Conservation (phyloP, 2,888 invertebrate species). For the Neelides folsomi region DNA sequence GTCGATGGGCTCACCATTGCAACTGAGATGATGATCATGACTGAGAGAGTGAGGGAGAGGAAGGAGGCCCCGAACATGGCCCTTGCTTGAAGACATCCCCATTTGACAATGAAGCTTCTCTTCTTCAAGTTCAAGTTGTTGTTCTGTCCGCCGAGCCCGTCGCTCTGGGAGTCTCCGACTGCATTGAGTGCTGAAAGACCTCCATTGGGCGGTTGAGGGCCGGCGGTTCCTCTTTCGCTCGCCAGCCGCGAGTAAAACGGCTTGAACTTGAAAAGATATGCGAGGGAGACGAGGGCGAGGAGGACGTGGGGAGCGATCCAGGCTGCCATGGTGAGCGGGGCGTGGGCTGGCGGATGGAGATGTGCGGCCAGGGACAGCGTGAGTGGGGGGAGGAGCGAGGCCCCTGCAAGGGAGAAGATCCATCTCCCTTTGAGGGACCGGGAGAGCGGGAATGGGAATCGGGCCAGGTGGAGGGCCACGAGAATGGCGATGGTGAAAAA, state of each 20-base stretch:
- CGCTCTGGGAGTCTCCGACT: slow-evolving; percentile 11
- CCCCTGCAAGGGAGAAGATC: slow-evolving; percentile 25
- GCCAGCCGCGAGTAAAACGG: slow-evolving; percentile 32
- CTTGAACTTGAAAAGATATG: slow-evolving; percentile 33
- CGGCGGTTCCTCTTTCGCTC: slow-evolving; percentile 26
- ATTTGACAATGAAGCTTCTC: slow-evolving; percentile 32
- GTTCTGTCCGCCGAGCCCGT: slow-evolving; percentile 2
- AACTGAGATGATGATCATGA: slow-evolving; percentile 34
- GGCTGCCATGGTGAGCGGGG: slow-evolving; percentile 29
- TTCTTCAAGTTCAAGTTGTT: slow-evolving; percentile 31
- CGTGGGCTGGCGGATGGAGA: slow-evolving; percentile 27
- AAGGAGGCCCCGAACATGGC: slow-evolving; percentile 34
- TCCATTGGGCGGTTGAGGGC: slow-evolving; percentile 19
- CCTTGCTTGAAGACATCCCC: slow-evolving; percentile 34
- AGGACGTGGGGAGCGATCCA: slow-evolving; percentile 32
- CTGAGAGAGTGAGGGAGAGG: slow-evolving; percentile 32
- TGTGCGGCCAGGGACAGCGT: slow-evolving; percentile 30
- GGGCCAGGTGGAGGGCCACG: slow-evolving; percentile 31
- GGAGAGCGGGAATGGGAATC: slow-evolving; percentile 33
- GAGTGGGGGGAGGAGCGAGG: slow-evolving; percentile 27
- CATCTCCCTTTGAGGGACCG: slow-evolving; percentile 31
- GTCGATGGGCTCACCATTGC: slow-evolving; percentile 27
- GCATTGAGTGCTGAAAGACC: slow-evolving; percentile 20
- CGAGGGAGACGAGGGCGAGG: slow-evolving; percentile 31
- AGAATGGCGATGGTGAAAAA: slow-evolving; percentile 32